These are phyloP conservation scores for Zenarchopterus dispar DNA, from an alignment of 2,797 vertebrate species.

Conservation along the genomic window DNA sequence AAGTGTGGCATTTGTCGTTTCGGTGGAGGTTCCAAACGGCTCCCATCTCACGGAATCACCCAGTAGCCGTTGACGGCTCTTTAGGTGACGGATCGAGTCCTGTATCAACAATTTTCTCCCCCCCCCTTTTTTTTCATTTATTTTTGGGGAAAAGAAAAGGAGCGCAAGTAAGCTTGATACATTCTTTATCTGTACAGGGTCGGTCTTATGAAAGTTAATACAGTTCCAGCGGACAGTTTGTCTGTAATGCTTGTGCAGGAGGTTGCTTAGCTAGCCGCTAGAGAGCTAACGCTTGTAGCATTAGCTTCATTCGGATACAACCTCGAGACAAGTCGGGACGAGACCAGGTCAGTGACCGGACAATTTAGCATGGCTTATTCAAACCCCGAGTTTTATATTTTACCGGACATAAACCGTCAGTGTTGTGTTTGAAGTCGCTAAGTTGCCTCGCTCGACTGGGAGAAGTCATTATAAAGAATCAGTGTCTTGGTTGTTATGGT, in stretches of 20 bases:
- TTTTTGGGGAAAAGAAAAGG: slow-evolving; percentile 76
- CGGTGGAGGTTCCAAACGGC: slow-evolving; percentile 55
- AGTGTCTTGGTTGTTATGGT: slow-evolving; percentile 55
- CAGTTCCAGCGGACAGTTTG: slow-evolving; percentile 9
- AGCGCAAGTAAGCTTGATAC: slow-evolving; percentile 79
- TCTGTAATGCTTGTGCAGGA: slow-evolving; percentile 41
- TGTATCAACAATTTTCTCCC: slow-evolving; percentile 75
- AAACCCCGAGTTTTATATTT: background rate
- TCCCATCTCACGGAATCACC: slow-evolving; percentile 62
- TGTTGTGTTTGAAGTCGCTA: fast-evolving
- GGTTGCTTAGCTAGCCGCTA: slow-evolving; percentile 68
- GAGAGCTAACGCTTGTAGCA: slow-evolving; percentile 69
- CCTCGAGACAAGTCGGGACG: slow-evolving; percentile 87
- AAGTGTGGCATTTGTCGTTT: slow-evolving; percentile 6
- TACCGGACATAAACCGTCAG: fast-evolving
- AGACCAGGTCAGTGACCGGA: slow-evolving; percentile 84
- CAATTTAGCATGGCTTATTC: slow-evolving; percentile 8
- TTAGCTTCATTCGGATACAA: slow-evolving; percentile 80
- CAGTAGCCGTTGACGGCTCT: slow-evolving; percentile 89
- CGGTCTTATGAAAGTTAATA: slow-evolving; percentile 5
- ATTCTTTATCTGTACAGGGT: slow-evolving; percentile 24
- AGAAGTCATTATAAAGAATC: background rate
- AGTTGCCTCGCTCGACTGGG: background rate
- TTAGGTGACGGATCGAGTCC: slow-evolving; percentile 79
- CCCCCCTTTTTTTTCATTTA: slow-evolving; percentile 79